These are phyloP conservation scores for Omphaloscelis lunosa DNA, from an alignment of 2,888 invertebrate species.

Conservation along the genomic window DNA sequence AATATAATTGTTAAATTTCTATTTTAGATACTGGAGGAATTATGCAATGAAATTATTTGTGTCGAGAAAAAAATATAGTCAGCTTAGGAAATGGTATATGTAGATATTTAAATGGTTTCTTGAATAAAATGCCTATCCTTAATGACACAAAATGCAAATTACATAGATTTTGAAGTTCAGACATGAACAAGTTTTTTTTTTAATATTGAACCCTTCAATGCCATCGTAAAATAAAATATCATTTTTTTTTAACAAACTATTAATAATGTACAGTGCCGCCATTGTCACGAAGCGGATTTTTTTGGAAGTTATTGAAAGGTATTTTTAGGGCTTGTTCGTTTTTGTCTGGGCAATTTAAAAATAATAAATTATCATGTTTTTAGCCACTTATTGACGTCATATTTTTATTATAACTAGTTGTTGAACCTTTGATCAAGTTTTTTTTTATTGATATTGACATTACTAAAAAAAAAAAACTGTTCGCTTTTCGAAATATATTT, in stretches of 20 bases:
- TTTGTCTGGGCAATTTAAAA: neutral
- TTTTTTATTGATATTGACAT: neutral
- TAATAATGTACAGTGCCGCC: neutral
- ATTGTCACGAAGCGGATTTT: no score
- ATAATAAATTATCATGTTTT: neutral
- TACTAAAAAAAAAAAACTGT: neutral
- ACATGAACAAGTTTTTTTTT: neutral
- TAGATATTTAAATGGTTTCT: neutral
- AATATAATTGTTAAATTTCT: slow-evolving; percentile 62
- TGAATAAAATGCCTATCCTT: neutral
- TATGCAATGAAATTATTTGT: slow-evolving; percentile 23
- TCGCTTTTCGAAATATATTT: neutral
- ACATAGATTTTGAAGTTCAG: neutral
- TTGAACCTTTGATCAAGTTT: no score
- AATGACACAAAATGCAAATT: neutral
- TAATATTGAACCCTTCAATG: neutral
- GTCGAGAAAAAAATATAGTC: slow-evolving; percentile 7
- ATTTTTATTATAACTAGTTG: neutral
- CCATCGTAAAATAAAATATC: neutral
- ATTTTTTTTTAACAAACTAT: neutral
- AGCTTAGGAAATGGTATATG: neutral
- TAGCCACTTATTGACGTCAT: neutral
- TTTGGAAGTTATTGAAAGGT: neutral
- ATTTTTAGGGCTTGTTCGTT: neutral
- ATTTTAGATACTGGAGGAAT: slow-evolving; percentile 40